phyloP scores from a whole-genome alignment of 2,113 vertebrate species.

The Microcebus lehilahytsara region DNA sequence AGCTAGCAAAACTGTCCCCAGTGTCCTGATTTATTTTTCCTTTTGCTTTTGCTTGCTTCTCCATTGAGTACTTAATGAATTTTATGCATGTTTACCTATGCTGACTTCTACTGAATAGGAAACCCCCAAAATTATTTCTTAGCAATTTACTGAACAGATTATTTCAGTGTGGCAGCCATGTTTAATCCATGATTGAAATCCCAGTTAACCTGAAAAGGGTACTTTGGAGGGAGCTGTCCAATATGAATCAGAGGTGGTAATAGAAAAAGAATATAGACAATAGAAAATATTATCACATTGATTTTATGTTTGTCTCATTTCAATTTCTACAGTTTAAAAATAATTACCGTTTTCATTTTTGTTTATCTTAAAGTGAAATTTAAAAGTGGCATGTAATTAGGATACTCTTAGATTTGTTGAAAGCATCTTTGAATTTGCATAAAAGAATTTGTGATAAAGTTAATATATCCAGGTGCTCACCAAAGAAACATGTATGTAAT shows the following conservation, averaged over 20 bases:
- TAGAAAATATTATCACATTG: neutral
- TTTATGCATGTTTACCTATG: conserved; percentile 73
- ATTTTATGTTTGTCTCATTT: neutral
- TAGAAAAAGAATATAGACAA: neutral
- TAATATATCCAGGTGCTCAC: no score
- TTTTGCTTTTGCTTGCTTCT: conserved; percentile 59
- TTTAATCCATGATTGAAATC: conserved; percentile 65
- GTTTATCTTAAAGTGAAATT: no score
- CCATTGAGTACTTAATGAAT: conserved; percentile 66
- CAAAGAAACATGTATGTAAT: neutral
- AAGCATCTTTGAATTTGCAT: no score
- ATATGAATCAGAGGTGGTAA: neutral
- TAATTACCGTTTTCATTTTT: no score
- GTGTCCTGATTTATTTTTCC: conserved; percentile 27
- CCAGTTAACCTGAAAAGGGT: conserved; percentile 21
- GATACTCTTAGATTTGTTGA: no score
- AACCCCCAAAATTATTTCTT: conserved; percentile 57
- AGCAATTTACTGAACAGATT: conserved; percentile 66
- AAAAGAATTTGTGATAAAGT: no score
- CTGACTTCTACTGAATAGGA: conserved; percentile 58
- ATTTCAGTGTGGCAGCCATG: conserved; percentile 59
- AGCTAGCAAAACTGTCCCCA: conserved; percentile 30
- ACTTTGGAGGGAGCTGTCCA: conserved; percentile 27
- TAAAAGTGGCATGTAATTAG: no score
- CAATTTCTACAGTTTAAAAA: no score